Conservation (phyloP, 1,140 invertebrate species). For the Lepidurus packardi region DNA sequence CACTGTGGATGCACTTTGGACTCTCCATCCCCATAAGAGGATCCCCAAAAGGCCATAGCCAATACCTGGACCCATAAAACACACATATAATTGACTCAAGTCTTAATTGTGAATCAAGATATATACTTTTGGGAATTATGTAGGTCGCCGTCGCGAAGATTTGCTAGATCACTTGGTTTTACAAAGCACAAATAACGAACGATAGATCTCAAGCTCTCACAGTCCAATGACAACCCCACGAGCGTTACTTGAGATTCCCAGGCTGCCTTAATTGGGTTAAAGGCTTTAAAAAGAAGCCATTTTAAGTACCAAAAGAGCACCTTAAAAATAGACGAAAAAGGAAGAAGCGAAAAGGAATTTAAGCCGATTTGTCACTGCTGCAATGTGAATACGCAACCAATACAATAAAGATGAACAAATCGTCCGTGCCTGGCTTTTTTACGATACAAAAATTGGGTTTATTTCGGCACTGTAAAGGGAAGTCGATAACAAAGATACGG, state of each 20-base stretch:
- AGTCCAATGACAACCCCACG: constrained; percentile 6
- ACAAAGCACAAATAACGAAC: not conserved
- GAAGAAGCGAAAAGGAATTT: not conserved
- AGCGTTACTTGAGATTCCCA: not conserved
- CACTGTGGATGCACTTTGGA: not conserved
- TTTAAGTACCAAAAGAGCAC: not conserved
- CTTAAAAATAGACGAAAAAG: not conserved
- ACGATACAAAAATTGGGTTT: constrained; percentile 22
- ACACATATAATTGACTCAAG: not conserved
- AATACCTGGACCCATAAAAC: not conserved
- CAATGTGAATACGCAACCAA: not conserved
- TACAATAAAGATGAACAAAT: not conserved
- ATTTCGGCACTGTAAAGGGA: constrained; percentile 4
- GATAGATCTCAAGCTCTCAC: not conserved
- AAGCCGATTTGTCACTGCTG: not conserved
- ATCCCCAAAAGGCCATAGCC: not conserved
- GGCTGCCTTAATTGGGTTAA: constrained; percentile 8
- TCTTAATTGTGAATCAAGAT: not conserved
- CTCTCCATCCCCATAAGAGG: not conserved
- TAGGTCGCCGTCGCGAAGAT: not conserved
- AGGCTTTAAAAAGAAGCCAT: not conserved
- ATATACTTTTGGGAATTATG: not conserved
- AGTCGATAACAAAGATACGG: constrained; percentile 11
- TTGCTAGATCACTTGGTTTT: not conserved
- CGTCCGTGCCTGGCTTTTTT: not conserved